Evolutionary conservation across 2,113 vertebrate genomes (phyloP).

Genomic region (Asarcornis scutulata): DNA sequence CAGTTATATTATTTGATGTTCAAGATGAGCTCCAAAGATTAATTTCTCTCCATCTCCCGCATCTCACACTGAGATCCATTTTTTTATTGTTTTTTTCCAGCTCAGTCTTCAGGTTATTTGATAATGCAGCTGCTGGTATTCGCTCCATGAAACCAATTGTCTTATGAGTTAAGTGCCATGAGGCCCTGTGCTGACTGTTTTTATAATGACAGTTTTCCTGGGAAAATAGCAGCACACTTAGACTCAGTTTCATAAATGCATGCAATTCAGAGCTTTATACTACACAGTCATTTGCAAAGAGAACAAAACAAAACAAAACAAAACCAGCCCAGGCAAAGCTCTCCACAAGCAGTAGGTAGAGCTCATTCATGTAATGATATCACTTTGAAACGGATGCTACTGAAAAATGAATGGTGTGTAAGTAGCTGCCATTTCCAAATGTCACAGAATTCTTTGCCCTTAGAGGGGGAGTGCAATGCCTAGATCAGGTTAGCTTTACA

Average conservation of each 20-base stretch:
- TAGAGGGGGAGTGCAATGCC: background rate
- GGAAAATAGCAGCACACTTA: background rate
- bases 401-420: conserved; percentile 17
- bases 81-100: conserved; percentile 5
- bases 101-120: background rate
- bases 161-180: background rate
- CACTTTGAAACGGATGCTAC: background rate
- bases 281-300: background rate
- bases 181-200: background rate
- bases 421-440: conserved; percentile 6
- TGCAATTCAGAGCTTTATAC: background rate
- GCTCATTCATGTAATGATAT: background rate
- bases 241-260: background rate
- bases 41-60: background rate
- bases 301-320: background rate
- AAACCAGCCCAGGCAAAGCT: background rate
- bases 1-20: background rate
- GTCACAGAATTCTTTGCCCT: background rate
- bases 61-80: background rate
- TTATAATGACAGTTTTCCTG: background rate
- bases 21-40: background rate
- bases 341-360: background rate
- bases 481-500: background rate
- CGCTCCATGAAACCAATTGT: background rate
- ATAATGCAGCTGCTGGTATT: background rate